Conservation (phyloP, 1,140 invertebrate genomes). For the Microplitis mediator region DNA sequence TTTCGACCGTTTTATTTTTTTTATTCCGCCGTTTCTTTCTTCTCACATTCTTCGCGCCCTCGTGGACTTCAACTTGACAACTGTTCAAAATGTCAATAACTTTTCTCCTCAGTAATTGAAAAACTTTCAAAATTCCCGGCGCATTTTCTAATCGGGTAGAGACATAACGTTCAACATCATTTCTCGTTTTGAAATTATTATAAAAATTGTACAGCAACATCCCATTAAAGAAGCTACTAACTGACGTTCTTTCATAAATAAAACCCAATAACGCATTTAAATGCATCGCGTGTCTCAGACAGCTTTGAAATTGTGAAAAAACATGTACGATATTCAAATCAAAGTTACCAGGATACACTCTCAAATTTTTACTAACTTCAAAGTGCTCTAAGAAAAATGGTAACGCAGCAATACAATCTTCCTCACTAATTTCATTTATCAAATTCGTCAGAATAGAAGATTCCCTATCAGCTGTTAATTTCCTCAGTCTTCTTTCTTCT, state of each 20-base stretch:
- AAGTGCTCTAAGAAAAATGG: slow-evolving; percentile 70
- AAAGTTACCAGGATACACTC: slow-evolving; percentile 67
- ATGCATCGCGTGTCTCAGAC: slow-evolving; percentile 66
- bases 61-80: not conserved
- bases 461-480: not conserved
- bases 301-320: slow-evolving; percentile 77
- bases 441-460: not conserved
- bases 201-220: slow-evolving; percentile 77
- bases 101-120: slow-evolving; percentile 42
- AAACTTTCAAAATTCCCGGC: slow-evolving; percentile 58
- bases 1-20: not conserved
- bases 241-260: slow-evolving; percentile 63
- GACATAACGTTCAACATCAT: slow-evolving; percentile 63
- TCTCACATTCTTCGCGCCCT: slow-evolving; percentile 8
- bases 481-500: slow-evolving; percentile 4
- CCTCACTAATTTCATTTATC: slow-evolving; percentile 37
- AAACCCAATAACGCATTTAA: slow-evolving; percentile 70
- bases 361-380: slow-evolving; percentile 67
- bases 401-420: slow-evolving; percentile 68
- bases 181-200: slow-evolving; percentile 63
- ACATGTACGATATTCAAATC: slow-evolving; percentile 67
- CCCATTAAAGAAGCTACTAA: slow-evolving; percentile 71
- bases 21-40: slow-evolving; percentile 25
- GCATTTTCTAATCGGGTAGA: slow-evolving; percentile 61
- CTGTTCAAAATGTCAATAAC: slow-evolving; percentile 30